These are phyloP conservation scores for Paguma larvata DNA, from an alignment of 2,797 vertebrate species.

Conservation along the genomic window DNA sequence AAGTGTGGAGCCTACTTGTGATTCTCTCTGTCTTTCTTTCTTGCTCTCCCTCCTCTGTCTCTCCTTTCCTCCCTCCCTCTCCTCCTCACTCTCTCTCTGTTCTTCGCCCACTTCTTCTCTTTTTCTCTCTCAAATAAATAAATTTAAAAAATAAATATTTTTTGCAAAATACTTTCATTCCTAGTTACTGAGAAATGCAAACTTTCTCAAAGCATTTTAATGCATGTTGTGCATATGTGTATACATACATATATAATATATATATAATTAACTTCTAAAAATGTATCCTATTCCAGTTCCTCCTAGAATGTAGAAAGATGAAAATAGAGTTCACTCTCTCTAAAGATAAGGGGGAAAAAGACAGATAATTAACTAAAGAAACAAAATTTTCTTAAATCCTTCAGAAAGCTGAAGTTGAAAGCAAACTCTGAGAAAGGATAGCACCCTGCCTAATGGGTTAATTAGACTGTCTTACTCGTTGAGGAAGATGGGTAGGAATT, in stretches of 20 bases:
- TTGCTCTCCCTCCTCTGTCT: fast-evolving
- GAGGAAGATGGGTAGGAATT: not conserved
- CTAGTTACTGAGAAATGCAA: not conserved
- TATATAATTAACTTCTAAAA: not conserved
- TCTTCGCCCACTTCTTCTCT: too few species aligned
- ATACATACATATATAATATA: not conserved
- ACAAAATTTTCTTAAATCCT: not conserved
- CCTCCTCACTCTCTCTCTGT: too few species aligned
- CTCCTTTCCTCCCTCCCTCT: fast-evolving
- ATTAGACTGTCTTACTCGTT: not conserved
- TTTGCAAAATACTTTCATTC: conserved; percentile 1
- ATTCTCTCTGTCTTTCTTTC: too few species aligned
- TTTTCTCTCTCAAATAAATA: too few species aligned
- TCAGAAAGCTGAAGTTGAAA: not conserved
- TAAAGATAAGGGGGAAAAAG: not conserved
- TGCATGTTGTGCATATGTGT: not conserved
- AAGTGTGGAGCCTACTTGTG: too few species aligned
- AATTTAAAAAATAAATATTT: not conserved
- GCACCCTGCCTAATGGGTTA: not conserved
- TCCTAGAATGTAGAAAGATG: not conserved
- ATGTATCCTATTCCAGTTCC: not conserved
- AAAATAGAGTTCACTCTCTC: not conserved
- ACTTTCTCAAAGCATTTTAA: not conserved
- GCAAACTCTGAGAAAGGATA: not conserved
- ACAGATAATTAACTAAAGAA: not conserved